Percentiles rank a stretch among this genome's conserved stretches.
phyloP scores from a whole-genome alignment of 1,140 invertebrate species.

The Homalodisca vitripennis region DNA sequence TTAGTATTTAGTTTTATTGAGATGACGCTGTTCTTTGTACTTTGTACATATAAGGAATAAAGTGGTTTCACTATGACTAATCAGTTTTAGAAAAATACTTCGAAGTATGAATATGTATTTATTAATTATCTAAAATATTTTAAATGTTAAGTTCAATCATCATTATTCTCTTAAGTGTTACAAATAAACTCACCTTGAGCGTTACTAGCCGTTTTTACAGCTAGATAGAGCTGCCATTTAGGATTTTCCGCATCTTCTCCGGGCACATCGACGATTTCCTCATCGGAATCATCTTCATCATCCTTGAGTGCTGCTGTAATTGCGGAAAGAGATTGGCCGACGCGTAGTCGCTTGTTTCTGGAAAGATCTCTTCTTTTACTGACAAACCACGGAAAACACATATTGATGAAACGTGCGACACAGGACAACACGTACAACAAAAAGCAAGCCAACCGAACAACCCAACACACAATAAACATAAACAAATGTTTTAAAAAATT shows the following conservation, averaged over 20 bases:
- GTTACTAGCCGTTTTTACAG: conserved; percentile 69
- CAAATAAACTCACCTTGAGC: no score
- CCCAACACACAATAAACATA: not conserved
- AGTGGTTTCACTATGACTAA: no score
- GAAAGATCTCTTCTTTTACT: conserved; percentile 18
- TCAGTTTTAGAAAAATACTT: no score
- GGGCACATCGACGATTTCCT: conserved; percentile 61
- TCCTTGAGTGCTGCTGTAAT: conserved; percentile 60
- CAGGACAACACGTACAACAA: conserved; percentile 14
- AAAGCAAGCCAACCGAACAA: conserved; percentile 3
- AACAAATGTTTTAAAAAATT: not conserved
- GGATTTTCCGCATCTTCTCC: conserved; percentile 67
- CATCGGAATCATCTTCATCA: conserved; percentile 53
- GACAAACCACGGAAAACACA: conserved; percentile 6
- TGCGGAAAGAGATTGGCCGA: conserved; percentile 54
- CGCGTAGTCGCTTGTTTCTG: conserved; percentile 49
- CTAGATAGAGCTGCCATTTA: conserved; percentile 77
- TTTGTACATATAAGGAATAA: no score
- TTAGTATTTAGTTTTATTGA: no score
- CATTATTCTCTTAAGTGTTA: no score
- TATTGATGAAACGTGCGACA: conserved; percentile 5
- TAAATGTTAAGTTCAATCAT: no score
- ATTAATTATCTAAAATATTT: no score
- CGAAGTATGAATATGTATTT: no score
- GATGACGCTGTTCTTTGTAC: no score